phyloP scores from a whole-genome alignment of 2,113 vertebrate species.

The Campylomormyrus tamandua region DNA sequence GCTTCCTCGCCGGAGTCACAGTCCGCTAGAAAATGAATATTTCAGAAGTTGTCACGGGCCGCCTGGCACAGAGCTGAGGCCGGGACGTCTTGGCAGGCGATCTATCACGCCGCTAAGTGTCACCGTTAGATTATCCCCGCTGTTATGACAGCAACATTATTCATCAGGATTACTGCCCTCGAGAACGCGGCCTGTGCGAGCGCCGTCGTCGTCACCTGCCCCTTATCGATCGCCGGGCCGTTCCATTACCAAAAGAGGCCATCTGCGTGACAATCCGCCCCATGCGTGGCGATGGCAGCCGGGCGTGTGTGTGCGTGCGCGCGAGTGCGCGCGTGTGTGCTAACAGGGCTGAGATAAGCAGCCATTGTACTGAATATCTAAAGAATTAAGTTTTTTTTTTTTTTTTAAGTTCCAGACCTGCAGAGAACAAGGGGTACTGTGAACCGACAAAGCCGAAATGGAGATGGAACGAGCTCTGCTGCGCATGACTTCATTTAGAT shows the following conservation, averaged over 20 bases:
- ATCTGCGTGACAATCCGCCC: slow-evolving; percentile 76
- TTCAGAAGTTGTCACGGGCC: slow-evolving; percentile 70
- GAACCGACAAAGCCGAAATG: slow-evolving; percentile 13
- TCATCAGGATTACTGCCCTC: slow-evolving; percentile 79
- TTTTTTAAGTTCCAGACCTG: slow-evolving; percentile 33
- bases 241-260: slow-evolving; percentile 65
- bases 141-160: slow-evolving; percentile 97
- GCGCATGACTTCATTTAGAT: slow-evolving; percentile 61
- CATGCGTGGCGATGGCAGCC: slow-evolving; percentile 72
- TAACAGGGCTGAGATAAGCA: slow-evolving; percentile 24
- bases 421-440: neutral
- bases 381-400: slow-evolving; percentile 53
- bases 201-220: slow-evolving; percentile 51
- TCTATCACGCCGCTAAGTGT: slow-evolving; percentile 85
- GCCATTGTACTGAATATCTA: slow-evolving; percentile 47
- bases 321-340: slow-evolving; percentile 16
- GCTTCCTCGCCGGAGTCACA: slow-evolving; percentile 45
- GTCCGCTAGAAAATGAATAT: slow-evolving; percentile 70
- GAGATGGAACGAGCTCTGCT: slow-evolving; percentile 54
- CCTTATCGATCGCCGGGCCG: slow-evolving; percentile 71
- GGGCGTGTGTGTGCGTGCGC: neutral
- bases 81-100: slow-evolving; percentile 70
- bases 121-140: slow-evolving; percentile 84
- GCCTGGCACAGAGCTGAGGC: slow-evolving; percentile 56
- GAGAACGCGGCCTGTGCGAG: slow-evolving; percentile 62